Percentiles rank a stretch among this genome's conserved stretches.
Conservation (phyloP, 2,888 invertebrate species). For the Cistogaster globosa region DNA sequence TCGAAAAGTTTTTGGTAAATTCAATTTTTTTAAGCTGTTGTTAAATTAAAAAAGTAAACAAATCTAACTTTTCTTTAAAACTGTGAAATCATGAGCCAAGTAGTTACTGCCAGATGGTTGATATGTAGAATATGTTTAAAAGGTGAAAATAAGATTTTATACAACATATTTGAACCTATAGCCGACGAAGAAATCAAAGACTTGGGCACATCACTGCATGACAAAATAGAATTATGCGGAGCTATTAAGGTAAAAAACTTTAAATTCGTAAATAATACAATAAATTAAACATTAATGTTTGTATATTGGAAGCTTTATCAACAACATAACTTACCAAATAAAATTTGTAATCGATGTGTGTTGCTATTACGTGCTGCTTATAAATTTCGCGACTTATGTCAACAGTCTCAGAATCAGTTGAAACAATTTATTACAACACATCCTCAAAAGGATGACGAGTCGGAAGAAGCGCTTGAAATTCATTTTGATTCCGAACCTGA, state of each 20-base stretch:
- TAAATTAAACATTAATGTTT: not conserved
- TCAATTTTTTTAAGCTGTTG: constrained; percentile 44
- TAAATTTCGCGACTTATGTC: constrained; percentile 81
- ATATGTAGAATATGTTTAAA: constrained; percentile 78
- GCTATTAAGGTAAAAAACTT: constrained; percentile 76
- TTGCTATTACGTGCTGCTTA: constrained; percentile 78
- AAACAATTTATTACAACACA: constrained; percentile 74
- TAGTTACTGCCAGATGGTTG: constrained; percentile 37
- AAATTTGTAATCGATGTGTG: constrained; percentile 80
- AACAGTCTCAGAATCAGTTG: constrained; percentile 80
- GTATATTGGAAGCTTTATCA: not conserved
- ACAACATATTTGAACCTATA: constrained; percentile 77
- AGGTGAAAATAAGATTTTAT: constrained; percentile 75
- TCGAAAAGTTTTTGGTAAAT: constrained; percentile 42
- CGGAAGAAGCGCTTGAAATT: constrained; percentile 35
- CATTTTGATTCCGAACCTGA: constrained; percentile 33
- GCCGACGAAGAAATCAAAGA: constrained; percentile 61
- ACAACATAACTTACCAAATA: constrained; percentile 76
- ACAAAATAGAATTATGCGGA: constrained; percentile 79
- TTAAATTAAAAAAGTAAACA: constrained; percentile 49
- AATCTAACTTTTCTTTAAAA: not conserved
- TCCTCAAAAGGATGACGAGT: constrained; percentile 62
- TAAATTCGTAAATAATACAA: not conserved
- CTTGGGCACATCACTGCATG: constrained; percentile 72
- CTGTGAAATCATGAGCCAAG: constrained; percentile 11